A percentile compares a stretch with the other conserved stretches of the same genome.
Evolutionary conservation across 2,113 vertebrate genomes (phyloP).

Genomic region (Struthio camelus): DNA sequence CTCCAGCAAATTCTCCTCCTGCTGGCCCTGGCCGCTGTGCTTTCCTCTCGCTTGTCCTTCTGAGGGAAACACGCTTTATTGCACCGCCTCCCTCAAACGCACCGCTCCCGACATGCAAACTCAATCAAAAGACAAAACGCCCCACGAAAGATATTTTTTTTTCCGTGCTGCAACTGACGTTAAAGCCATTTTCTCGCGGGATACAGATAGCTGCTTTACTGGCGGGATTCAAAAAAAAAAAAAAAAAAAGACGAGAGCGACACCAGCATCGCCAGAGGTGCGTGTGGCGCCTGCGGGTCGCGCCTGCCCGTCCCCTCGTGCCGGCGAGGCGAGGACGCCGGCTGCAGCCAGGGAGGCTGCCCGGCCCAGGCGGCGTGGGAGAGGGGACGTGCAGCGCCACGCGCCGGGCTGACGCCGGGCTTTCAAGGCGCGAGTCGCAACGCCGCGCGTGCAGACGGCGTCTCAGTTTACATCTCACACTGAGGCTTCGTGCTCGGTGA

Average conservation of each 20-base stretch:
- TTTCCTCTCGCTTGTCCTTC: neutral
- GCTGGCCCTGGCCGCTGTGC: neutral
- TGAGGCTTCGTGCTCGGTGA: neutral
- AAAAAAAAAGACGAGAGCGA: too few species aligned
- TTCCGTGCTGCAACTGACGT: neutral
- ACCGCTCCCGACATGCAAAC: neutral
- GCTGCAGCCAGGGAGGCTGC: too few species aligned
- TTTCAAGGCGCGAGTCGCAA: neutral
- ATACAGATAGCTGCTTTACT: neutral
- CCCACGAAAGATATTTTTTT: neutral
- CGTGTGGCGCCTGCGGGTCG: too few species aligned
- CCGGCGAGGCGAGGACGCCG: too few species aligned
- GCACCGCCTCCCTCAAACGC: neutral
- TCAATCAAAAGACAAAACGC: neutral
- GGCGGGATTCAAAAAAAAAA: neutral
- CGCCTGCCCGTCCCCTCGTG: too few species aligned
- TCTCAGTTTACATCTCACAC: neutral
- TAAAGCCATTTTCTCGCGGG: neutral
- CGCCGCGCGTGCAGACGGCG: neutral
- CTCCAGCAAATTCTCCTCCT: neutral
- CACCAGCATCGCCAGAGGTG: too few species aligned
- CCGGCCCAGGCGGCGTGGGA: rapidly evolving
- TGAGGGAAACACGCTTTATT: neutral
- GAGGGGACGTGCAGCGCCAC: neutral
- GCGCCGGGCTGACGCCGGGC: neutral